Evolutionary conservation across 2,797 vertebrate genomes (phyloP).

Genomic region (Falco berigora): DNA sequence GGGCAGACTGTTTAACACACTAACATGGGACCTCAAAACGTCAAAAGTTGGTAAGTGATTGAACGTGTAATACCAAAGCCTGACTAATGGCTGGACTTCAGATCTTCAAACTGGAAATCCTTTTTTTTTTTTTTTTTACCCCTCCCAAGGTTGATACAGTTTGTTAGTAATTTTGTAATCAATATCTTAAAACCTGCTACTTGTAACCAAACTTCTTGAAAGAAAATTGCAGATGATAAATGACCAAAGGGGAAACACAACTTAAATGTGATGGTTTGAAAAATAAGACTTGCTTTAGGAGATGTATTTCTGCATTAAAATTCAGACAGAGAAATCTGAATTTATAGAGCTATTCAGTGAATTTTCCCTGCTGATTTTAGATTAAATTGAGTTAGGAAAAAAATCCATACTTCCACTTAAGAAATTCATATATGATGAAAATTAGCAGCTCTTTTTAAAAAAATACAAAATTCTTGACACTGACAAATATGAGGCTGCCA

Average conservation of each 20-base stretch:
- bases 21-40: background rate
- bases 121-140: background rate
- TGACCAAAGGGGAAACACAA: background rate
- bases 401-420: background rate
- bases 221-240: background rate
- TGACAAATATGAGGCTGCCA: background rate
- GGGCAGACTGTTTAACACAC: background rate
- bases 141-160: background rate
- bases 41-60: background rate
- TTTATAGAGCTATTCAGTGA: background rate
- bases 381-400: background rate
- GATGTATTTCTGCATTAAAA: background rate
- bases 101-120: background rate
- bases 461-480: background rate
- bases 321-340: background rate
- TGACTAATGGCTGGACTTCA: background rate
- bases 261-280: background rate
- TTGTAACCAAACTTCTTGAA: background rate
- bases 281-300: background rate
- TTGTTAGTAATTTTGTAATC: conserved; percentile 23
- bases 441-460: background rate
- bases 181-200: background rate
- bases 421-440: background rate
- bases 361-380: background rate
- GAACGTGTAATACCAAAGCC: background rate